Conservation (phyloP, 2,888 invertebrate species). For the Bellardia pandia region DNA sequence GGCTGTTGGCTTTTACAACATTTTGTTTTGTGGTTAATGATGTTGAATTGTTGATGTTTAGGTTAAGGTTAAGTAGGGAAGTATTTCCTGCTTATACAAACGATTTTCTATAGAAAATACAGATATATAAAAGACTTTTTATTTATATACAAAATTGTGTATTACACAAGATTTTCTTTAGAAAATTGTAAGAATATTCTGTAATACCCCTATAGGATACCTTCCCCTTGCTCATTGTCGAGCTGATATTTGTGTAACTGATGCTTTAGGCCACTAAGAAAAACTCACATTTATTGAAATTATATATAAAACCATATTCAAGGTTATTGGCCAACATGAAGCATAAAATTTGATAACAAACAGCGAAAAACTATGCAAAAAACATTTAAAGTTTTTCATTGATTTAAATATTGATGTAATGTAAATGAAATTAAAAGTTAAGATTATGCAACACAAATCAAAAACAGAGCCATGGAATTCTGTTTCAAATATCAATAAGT, state of each 20-base stretch:
- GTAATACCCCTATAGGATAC: background rate
- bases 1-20: slow-evolving; percentile 52
- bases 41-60: slow-evolving; percentile 69
- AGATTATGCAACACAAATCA: background rate
- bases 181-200: background rate
- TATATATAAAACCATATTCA: slow-evolving; percentile 37
- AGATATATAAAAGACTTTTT: no score
- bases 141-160: no score
- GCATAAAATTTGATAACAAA: background rate
- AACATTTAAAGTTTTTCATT: slow-evolving; percentile 30
- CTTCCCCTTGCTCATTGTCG: slow-evolving; percentile 23
- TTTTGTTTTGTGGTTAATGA: slow-evolving; percentile 74
- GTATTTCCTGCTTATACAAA: background rate
- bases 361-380: background rate
- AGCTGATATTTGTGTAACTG: slow-evolving; percentile 7
- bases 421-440: slow-evolving; percentile 28
- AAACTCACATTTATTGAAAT: slow-evolving; percentile 42
- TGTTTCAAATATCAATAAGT: background rate
- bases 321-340: slow-evolving; percentile 35
- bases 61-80: slow-evolving; percentile 69
- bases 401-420: slow-evolving; percentile 14
- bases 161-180: no score
- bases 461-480: background rate
- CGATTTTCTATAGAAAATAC: no score
- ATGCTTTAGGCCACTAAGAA: slow-evolving; percentile 37